Percentiles rank a stretch among this genome's conserved stretches.
These are phyloP conservation scores for Chaetorhynchus papuensis DNA, from an alignment of 2,113 vertebrate genomes.

Conservation along the genomic window DNA sequence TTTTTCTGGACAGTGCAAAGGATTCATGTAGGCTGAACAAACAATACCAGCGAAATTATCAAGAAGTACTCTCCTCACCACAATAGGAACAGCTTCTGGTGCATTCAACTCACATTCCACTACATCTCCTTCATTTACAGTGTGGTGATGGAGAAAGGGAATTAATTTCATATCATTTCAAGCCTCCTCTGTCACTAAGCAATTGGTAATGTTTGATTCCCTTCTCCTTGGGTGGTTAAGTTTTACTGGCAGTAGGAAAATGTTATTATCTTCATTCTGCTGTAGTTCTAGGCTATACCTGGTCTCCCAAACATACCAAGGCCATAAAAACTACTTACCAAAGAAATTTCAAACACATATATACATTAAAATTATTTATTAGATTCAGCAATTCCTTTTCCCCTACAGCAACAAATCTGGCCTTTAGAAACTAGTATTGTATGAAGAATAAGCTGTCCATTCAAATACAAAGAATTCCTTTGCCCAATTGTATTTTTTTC, in stretches of 20 bases:
- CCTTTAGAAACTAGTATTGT: not conserved
- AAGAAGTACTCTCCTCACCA: not conserved
- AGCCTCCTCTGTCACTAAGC: not conserved
- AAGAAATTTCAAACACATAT: not conserved
- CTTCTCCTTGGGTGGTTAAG: not conserved
- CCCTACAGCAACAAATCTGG: not conserved
- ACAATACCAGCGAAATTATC: not conserved
- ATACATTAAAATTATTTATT: not conserved
- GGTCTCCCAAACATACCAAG: not conserved
- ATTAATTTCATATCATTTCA: not conserved
- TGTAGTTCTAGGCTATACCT: not conserved
- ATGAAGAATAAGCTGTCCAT: not conserved
- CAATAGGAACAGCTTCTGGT: not conserved
- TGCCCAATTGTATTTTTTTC: not conserved
- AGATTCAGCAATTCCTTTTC: not conserved
- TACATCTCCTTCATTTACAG: not conserved
- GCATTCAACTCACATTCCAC: not conserved
- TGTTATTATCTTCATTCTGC: not conserved
- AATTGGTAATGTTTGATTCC: not conserved
- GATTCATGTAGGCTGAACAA: not conserved
- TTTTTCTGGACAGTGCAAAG: not conserved
- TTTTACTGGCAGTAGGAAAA: constrained; percentile 9
- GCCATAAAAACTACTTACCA: not conserved
- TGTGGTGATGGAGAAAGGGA: not conserved
- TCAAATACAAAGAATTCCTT: not conserved